Conservation (phyloP, 2,113 vertebrate species). For the Addax nasomaculatus region DNA sequence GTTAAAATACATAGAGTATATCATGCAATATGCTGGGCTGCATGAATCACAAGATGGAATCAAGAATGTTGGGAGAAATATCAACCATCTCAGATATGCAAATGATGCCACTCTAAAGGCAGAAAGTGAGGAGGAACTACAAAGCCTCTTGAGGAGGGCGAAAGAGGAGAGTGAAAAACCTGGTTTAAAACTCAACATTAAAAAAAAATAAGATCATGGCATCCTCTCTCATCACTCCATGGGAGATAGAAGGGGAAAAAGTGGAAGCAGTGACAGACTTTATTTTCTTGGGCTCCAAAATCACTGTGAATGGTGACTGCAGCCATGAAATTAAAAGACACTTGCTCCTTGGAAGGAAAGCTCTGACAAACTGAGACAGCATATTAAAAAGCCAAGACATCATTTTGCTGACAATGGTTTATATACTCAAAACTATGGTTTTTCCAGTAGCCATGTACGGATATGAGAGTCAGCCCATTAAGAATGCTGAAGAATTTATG, state of each 20-base stretch:
- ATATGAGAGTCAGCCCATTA: background rate
- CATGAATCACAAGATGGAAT: background rate
- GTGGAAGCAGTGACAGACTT: background rate
- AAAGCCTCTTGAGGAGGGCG: background rate
- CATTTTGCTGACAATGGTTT: background rate
- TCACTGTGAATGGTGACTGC: background rate
- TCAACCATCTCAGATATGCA: background rate
- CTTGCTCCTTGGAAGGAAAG: background rate
- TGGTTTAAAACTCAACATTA: background rate
- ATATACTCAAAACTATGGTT: background rate
- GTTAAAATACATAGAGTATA: background rate
- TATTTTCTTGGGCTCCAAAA: background rate
- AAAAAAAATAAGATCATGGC: background rate
- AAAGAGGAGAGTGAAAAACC: background rate
- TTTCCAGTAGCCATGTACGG: rapidly evolving
- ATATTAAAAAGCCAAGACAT: background rate
- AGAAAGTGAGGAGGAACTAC: background rate
- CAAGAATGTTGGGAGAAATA: background rate
- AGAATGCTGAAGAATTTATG: background rate
- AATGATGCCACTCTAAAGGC: background rate
- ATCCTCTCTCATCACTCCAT: background rate
- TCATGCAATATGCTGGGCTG: background rate
- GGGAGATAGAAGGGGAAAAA: background rate
- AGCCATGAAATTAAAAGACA: background rate
- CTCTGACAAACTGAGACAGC: background rate